Evolutionary conservation across 2,888 invertebrate species (phyloP), one percentile per base, ranked within the genome.

Genomic region (Scaptomyza polygonia): DNA sequence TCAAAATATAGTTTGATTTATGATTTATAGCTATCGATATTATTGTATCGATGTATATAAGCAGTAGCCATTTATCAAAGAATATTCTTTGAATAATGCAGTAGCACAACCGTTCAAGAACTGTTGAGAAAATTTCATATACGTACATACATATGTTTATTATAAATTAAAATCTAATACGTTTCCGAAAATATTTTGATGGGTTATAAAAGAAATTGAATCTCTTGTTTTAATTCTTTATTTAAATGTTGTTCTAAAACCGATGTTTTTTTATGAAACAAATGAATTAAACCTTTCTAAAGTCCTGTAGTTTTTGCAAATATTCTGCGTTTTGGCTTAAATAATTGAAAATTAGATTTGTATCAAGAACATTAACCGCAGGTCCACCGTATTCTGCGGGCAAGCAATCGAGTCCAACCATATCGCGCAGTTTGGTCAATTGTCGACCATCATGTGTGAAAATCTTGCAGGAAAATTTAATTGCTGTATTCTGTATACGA

Each of bases 341-440:
- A 63, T 90, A 84, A 67, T 90, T 81, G 25, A 88, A 86, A 40
- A 90, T 78, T 43, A 89, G 45, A 64, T 88, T 83, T 5, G 83
- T 82, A 56, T 90, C 88, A 5, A 90, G 75, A 16, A 84, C 75
- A 76, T 91, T 91, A 3, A 77, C 54, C 5, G 72, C 70, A 3
- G 90, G 88, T 0, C 91, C 91, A 0, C 91, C 91, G 63, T 91
- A 91, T 70, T 88, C 86, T 8, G 79, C 88, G 6, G 91, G 91
- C 32, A 90, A 65, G 52, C 68, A 67, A 36, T 91, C 90, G 47
- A 82, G 85, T 5, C 91, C 91, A 36, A 91, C 53, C 78, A 90
- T 89, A 2, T 90, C 86, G 2, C 87, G 80, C 16, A 91, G 57
- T 67, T 91, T 91, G 40, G 75, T 78, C 30, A 89, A 79, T 58